Evolutionary conservation across 2,113 vertebrate genomes (phyloP).

Genomic region (Plecotus auritus): DNA sequence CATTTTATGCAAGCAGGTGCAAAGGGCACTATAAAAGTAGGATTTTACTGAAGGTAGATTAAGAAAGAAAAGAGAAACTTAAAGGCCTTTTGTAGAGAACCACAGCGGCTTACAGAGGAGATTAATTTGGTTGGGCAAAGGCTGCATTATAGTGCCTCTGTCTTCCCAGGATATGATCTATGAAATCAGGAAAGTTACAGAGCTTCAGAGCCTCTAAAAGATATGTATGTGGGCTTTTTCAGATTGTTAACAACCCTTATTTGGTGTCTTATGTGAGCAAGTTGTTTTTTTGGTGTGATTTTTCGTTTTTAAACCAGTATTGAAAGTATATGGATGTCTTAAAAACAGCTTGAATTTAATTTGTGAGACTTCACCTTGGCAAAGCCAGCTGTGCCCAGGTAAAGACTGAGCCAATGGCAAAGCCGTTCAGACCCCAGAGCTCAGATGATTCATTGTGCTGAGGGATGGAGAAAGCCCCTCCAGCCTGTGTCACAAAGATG

Average conservation of each 20-base stretch:
- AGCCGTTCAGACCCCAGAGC: background rate
- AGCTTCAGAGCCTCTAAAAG: conserved; percentile 57
- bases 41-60: conserved; percentile 83
- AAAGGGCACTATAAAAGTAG: conserved; percentile 83
- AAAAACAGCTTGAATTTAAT: conserved; percentile 36
- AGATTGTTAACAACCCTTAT: conserved; percentile 33
- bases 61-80: conserved; percentile 79
- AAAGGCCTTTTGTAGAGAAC: conserved; percentile 75
- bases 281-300: background rate
- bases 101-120: conserved; percentile 76
- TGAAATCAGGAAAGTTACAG: conserved; percentile 57
- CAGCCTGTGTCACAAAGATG: background rate
- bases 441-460: background rate
- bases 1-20: conserved; percentile 83
- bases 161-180: conserved; percentile 64
- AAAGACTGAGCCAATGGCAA: background rate
- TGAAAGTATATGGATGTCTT: conserved; percentile 20
- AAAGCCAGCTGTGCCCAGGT: background rate
- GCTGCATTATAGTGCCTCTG: conserved; percentile 49
- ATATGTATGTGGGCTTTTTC: conserved; percentile 39
- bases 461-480: background rate
- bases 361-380: conserved; percentile 26
- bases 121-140: conserved; percentile 78
- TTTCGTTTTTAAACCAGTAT: conserved; percentile 52
- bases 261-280: conserved; percentile 48